These are phyloP conservation scores for Papilio demoleus DNA, from an alignment of 2,888 invertebrate species.

Conservation along the genomic window DNA sequence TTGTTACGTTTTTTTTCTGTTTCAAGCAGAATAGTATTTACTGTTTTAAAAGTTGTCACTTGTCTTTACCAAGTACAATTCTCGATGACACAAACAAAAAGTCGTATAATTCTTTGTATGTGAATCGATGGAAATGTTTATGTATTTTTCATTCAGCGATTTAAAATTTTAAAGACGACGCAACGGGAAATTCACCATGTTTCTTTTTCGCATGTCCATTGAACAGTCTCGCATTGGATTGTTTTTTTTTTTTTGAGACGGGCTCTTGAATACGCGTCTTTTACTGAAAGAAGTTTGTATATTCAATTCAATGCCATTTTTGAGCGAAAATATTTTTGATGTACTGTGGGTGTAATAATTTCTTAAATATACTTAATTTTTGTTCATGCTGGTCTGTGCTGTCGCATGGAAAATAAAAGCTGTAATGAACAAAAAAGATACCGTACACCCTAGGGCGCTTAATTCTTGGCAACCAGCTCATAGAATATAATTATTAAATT, in stretches of 20 bases:
- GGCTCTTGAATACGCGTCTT: constrained; percentile 39
- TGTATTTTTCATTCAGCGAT: constrained; percentile 39
- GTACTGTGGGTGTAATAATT: constrained; percentile 22
- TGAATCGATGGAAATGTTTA: constrained; percentile 36
- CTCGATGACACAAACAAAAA: constrained; percentile 22
- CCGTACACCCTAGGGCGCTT: constrained; percentile 15
- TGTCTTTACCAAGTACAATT: background rate
- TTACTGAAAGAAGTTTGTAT: constrained; percentile 39
- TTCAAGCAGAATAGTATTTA: constrained; percentile 16
- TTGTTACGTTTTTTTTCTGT: constrained; percentile 16
- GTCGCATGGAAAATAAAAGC: background rate
- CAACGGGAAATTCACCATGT: constrained; percentile 49
- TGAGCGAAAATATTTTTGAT: constrained; percentile 24
- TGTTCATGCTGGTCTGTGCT: background rate
- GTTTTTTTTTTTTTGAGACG: constrained; percentile 33
- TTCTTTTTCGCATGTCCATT: constrained; percentile 51
- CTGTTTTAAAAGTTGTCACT: constrained; percentile 6
- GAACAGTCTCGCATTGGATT: constrained; percentile 47
- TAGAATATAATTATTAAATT: constrained; percentile 21
- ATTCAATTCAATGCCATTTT: constrained; percentile 40
- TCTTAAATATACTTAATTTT: background rate
- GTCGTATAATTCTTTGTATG: constrained; percentile 17
- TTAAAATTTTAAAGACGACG: constrained; percentile 39
- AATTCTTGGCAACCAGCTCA: too few species aligned
- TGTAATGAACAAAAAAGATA: constrained; percentile 12